Base-by-base conservation (phyloP, 2,113 vertebrate genomes). In the Eulemur macaco region DNA sequence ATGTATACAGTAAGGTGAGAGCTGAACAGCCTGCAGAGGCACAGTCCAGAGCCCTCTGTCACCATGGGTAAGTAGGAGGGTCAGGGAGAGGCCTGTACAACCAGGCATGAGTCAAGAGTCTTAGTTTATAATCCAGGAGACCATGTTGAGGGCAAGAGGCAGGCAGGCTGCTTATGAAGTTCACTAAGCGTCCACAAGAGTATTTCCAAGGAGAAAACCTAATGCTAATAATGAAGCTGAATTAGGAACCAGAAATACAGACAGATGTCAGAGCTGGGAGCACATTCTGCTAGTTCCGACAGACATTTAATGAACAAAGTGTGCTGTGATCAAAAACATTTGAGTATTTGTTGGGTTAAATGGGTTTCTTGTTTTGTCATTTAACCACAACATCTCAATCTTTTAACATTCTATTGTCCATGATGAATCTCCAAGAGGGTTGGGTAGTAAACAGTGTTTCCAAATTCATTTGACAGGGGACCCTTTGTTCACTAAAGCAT, bases 241-340 rank as follows among this genome's bases (percentile, higher is more conserved):
- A 77, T 77, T 58, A 71, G 66, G 89, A 96, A 83, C 34, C 15
- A 90, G 54, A 82, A 95, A 73, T 39, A 6, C 1, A 85, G 71
- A 89, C 80, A 80, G 74, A 86, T 52, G 29, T 88, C 60, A 77
- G 9, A 91, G 29, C 89, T 58, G 76, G 45, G 66, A 94, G 50
- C 56, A 71, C 18, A 31, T 50, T 86, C 63, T 78, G 3, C 45
- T 37, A 12, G 25, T 86, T 45, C 42, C 63, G 56, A 31, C 52
- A 85, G 11, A 82, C n/a, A 6, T 88, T 96, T 89, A 91, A 74
- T 68, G 37, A 94, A 47, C 58, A 81, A 81, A 92, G 18, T 5
- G n/a, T 52, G 60, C 39, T 56, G 1, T 31, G 58, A 68, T 68
- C 9, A 73, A 89, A 96, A 84, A 82, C 11, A 6, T 86, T 45